phyloP scores from a whole-genome alignment of 2,113 vertebrate species.

The Nanger granti region DNA sequence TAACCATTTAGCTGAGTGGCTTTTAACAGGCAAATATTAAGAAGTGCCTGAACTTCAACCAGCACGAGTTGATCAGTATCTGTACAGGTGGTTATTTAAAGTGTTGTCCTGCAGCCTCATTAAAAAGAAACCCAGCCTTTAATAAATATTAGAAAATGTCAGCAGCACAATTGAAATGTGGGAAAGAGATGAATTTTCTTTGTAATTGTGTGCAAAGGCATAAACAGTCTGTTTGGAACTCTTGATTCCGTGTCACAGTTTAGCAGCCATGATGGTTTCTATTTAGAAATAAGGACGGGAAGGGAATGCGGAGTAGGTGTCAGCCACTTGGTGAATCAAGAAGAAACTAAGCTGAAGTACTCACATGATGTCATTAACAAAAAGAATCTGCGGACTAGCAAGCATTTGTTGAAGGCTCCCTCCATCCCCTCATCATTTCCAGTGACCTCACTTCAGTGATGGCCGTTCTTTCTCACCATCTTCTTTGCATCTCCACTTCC shows the following conservation, averaged over 20 bases:
- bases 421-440: neutral
- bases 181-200: constrained; percentile 2
- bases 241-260: neutral
- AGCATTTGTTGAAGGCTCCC: neutral
- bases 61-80: neutral
- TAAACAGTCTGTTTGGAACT: constrained; percentile 32
- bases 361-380: neutral
- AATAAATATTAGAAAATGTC: constrained; percentile 38
- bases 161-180: constrained; percentile 29
- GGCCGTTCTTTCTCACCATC: neutral
- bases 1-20: neutral
- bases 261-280: neutral
- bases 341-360: neutral
- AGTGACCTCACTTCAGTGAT: neutral
- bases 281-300: neutral
- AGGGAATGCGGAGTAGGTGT: neutral
- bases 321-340: neutral
- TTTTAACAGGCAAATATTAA: neutral
- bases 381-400: neutral
- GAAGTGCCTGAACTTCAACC: neutral
- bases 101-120: constrained; percentile 6
- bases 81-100: constrained; percentile 19
- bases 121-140: constrained; percentile 19
- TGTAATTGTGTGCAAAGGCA: constrained; percentile 7
- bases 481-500: neutral